These are phyloP conservation scores for Montipora sp. DNA, from an alignment of 64 coral and sea anemone genomes.

Conservation along the genomic window DNA sequence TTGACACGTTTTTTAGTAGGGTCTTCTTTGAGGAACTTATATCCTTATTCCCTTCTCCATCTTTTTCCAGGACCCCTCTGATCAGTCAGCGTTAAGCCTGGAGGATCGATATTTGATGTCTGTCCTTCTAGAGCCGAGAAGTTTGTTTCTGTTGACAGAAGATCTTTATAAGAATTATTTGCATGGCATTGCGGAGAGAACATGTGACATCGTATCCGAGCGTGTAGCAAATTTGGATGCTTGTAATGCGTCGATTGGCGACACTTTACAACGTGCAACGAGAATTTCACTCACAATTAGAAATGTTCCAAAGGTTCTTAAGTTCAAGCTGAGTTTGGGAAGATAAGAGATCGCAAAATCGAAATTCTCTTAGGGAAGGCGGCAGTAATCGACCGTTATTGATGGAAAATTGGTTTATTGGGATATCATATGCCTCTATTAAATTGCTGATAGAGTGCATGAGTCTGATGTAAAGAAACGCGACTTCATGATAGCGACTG, in stretches of 20 bases:
- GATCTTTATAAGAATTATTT: conserved; percentile 90
- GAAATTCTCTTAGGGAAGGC: neutral
- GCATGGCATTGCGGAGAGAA: conserved; percentile 80
- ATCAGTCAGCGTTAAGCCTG: conserved; percentile 10
- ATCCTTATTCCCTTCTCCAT: neutral
- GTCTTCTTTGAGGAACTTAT: neutral
- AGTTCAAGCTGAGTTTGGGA: conserved; percentile 89
- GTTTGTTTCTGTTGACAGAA: conserved; percentile 62
- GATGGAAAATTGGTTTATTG: no score
- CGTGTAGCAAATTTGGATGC: conserved; percentile 63
- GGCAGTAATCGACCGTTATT: no score
- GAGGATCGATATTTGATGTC: conserved; percentile 88
- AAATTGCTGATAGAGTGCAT: no score
- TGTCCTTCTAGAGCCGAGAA: conserved; percentile 79
- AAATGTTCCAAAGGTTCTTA: conserved; percentile 90
- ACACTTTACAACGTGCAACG: conserved; percentile 60
- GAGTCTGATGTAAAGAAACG: no score
- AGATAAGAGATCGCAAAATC: conserved; percentile 1
- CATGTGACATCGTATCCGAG: conserved; percentile 49
- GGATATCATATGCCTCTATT: no score
- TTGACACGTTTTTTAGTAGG: no score
- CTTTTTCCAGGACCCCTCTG: conserved; percentile 22
- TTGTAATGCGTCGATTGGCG: conserved; percentile 52
- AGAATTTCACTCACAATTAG: conserved; percentile 92
- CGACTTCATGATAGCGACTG: no score